Evolutionary conservation across 2,888 invertebrate species (phyloP).

Genomic region (Mantis religiosa): DNA sequence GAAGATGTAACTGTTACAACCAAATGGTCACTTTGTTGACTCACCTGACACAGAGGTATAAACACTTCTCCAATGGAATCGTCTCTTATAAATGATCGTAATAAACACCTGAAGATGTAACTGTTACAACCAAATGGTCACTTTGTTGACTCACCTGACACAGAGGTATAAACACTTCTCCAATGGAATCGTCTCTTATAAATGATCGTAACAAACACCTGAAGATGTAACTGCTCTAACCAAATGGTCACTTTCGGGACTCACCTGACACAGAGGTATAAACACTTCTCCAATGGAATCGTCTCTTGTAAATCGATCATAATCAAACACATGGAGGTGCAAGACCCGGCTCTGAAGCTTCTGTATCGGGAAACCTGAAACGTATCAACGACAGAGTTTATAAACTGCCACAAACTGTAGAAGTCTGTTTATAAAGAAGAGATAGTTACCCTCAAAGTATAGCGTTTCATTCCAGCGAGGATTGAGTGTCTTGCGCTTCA

Average conservation of each 20-base stretch:
- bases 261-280: conserved; percentile 84
- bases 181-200: too few species aligned
- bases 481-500: conserved; percentile 83
- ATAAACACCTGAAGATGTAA: too few species aligned
- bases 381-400: too few species aligned
- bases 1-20: too few species aligned
- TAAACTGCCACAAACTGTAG: too few species aligned
- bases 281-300: conserved; percentile 93
- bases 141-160: too few species aligned
- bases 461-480: conserved; percentile 93
- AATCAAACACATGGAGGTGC: conserved; percentile 90
- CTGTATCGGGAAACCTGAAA: conserved; percentile 78
- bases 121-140: too few species aligned
- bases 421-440: too few species aligned
- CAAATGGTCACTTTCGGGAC: conserved; percentile 19
- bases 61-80: conserved; percentile 93
- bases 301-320: conserved; percentile 89
- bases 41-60: conserved; percentile 84
- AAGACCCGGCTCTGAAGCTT: conserved; percentile 87
- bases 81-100: conserved; percentile 89
- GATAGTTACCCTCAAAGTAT: conserved; percentile 72
- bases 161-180: too few species aligned
- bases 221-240: too few species aligned
- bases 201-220: too few species aligned
- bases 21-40: conserved; percentile 17